Conservation (phyloP, 2,113 vertebrate genomes). For the Neotragus moschatus region DNA sequence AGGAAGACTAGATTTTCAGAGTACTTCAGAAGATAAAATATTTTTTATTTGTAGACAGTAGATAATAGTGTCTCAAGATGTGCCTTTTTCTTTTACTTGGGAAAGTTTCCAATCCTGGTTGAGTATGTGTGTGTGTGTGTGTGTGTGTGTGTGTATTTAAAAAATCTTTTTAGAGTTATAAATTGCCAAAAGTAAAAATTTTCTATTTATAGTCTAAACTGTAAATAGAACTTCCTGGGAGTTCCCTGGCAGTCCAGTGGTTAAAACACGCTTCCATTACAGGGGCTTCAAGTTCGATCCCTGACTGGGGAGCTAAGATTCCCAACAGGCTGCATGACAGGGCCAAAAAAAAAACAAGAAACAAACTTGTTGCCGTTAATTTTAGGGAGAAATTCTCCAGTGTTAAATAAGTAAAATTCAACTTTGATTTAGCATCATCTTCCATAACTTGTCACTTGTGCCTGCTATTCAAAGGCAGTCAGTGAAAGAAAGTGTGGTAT, state of each 20-base stretch:
- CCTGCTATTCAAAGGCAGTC: background rate
- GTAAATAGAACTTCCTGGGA: background rate
- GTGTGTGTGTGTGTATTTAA: background rate
- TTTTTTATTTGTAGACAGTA: background rate
- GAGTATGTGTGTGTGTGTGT: background rate
- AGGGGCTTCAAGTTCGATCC: background rate
- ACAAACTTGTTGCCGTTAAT: background rate
- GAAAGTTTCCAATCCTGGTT: background rate
- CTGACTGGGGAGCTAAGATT: background rate
- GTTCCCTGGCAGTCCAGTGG: background rate
- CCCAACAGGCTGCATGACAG: background rate
- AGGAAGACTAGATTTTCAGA: background rate
- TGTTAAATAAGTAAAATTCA: slow-evolving; percentile 33
- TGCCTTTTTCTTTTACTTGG: background rate
- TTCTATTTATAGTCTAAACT: background rate
- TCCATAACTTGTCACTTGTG: background rate
- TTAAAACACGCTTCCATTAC: background rate
- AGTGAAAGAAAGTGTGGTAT: background rate
- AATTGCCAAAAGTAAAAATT: background rate
- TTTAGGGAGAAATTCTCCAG: background rate
- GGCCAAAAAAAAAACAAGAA: background rate
- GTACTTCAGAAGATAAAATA: background rate
- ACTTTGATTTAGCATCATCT: background rate
- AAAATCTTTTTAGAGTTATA: background rate
- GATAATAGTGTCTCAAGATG: background rate